Evolutionary conservation across 2,797 vertebrate genomes (phyloP).

Genomic region (Hipposideros larvatus): DNA sequence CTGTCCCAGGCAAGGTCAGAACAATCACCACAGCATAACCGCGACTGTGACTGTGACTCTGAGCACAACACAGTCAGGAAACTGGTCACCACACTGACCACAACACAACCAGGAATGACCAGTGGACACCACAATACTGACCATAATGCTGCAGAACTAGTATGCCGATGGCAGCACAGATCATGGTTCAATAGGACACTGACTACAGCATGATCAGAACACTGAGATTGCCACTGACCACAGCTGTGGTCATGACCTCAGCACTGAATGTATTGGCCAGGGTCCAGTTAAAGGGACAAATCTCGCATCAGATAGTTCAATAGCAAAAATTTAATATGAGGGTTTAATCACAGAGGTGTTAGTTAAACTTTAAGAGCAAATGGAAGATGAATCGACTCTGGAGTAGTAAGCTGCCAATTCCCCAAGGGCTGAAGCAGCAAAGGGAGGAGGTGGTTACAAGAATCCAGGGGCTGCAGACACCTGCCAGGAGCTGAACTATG

Average conservation of each 20-base stretch:
- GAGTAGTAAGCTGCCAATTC: not conserved
- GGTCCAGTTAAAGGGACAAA: not conserved
- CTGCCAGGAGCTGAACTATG: not conserved
- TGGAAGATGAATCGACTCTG: not conserved
- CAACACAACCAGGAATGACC: not conserved
- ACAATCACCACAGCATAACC: not conserved
- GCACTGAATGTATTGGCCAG: not conserved
- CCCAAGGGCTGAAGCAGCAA: not conserved
- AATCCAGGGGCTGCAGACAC: not conserved
- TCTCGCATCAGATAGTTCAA: not conserved
- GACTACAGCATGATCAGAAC: not conserved
- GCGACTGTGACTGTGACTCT: not conserved
- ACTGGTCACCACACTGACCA: not conserved
- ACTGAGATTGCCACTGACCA: not conserved
- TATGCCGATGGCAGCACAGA: not conserved
- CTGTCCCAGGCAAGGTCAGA: not conserved
- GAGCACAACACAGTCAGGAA: not conserved
- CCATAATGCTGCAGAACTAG: not conserved
- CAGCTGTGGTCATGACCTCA: not conserved
- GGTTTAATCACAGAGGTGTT: not conserved
- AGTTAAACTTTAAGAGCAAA: not conserved
- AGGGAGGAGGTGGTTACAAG: not conserved
- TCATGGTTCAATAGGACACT: not conserved
- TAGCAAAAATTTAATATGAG: not conserved
- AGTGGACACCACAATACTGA: not conserved